phyloP scores from a whole-genome alignment of 2,113 vertebrate species.

The Anhinga anhinga region DNA sequence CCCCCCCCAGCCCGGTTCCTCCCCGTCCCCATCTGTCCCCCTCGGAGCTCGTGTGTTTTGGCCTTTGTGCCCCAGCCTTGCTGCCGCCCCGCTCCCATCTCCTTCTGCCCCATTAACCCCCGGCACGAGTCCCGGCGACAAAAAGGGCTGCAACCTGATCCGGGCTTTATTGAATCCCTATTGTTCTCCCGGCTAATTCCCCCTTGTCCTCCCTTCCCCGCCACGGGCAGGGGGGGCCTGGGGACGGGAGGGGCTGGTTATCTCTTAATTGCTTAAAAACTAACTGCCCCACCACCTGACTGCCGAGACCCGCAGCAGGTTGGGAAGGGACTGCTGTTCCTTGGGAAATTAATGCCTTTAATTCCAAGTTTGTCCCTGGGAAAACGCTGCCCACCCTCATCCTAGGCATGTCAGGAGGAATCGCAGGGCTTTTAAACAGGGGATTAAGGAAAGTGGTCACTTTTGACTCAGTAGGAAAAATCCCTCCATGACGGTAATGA shows the following conservation, averaged over 20 bases:
- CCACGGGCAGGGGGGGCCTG: neutral
- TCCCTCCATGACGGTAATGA: constrained; percentile 71
- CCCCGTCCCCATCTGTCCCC: constrained; percentile 86
- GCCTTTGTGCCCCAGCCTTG: constrained; percentile 84
- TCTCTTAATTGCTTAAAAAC: constrained; percentile 43
- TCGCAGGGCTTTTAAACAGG: constrained; percentile 58
- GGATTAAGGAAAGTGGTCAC: constrained; percentile 74
- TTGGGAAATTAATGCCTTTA: neutral
- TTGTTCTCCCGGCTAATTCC: constrained; percentile 64
- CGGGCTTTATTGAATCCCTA: constrained; percentile 64
- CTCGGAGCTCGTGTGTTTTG: constrained; percentile 75
- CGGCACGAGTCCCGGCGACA: constrained; percentile 85
- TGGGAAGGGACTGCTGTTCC: neutral
- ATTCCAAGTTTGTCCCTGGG: constrained; percentile 39
- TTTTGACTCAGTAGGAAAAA: constrained; percentile 74
- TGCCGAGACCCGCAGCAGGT: neutral
- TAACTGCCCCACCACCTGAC: neutral
- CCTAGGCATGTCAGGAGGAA: constrained; percentile 37
- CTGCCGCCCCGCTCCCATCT: constrained; percentile 81
- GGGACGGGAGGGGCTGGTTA: neutral
- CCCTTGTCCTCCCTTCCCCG: constrained; percentile 36
- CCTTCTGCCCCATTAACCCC: constrained; percentile 96
- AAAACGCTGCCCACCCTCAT: neutral
- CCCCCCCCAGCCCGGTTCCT: neutral
- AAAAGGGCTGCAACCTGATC: constrained; percentile 81